Percentiles rank a stretch among this genome's conserved stretches.
Evolutionary conservation across 1,140 invertebrate genomes (phyloP).

Genomic region (Coboldia fuscipes): DNA sequence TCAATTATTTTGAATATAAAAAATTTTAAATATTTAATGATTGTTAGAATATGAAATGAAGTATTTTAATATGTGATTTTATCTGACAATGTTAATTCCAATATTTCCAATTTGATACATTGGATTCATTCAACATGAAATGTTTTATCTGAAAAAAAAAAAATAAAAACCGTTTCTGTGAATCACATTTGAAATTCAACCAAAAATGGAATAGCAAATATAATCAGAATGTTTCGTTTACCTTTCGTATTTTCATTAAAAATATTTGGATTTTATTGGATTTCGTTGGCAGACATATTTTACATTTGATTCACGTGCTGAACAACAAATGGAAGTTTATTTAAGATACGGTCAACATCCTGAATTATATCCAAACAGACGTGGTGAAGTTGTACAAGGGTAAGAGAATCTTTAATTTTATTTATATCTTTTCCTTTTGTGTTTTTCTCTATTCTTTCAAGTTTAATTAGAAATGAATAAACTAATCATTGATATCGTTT

Average conservation of each 20-base stretch:
- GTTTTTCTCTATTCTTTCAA: neutral
- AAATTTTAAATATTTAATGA: too few relatives aligned
- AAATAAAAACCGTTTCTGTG: too few relatives aligned
- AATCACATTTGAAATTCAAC: neutral
- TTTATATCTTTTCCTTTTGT: neutral
- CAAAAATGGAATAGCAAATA: neutral
- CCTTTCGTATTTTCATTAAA: neutral
- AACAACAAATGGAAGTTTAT: constrained; percentile 75
- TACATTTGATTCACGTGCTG: constrained; percentile 45
- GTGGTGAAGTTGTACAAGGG: constrained; percentile 62
- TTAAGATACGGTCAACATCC: constrained; percentile 77
- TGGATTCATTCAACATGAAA: too few relatives aligned
- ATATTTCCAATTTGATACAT: too few relatives aligned
- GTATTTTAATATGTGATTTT: too few relatives aligned
- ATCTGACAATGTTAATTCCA: too few relatives aligned
- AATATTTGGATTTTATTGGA: neutral
- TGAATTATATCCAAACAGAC: constrained; percentile 70
- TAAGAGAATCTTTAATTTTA: constrained; percentile 17
- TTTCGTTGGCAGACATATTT: constrained; percentile 26
- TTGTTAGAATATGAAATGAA: too few relatives aligned
- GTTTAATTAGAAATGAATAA: constrained; percentile 9
- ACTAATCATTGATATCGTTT: constrained; percentile 8
- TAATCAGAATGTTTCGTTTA: neutral
- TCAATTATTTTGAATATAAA: too few relatives aligned
- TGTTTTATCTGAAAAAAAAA: too few relatives aligned